These are phyloP conservation scores for Momotus momota DNA, from an alignment of 2,797 vertebrate species.

Conservation along the genomic window DNA sequence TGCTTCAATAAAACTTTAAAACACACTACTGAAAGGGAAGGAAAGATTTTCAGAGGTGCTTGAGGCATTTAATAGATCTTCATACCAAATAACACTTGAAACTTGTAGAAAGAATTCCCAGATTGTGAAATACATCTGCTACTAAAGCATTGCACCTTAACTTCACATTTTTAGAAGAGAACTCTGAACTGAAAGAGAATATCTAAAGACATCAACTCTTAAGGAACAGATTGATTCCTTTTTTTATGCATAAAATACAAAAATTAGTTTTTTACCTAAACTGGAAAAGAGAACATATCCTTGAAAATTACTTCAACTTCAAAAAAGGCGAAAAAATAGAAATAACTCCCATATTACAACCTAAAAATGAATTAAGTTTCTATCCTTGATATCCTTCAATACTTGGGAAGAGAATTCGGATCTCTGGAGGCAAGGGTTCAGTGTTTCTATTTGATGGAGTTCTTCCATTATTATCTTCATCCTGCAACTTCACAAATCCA, in stretches of 20 bases:
- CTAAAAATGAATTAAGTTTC: background rate
- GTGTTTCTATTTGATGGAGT: background rate
- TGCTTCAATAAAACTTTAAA: slow-evolving; percentile 30
- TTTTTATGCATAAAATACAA: background rate
- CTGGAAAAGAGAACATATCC: background rate
- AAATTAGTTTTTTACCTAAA: background rate
- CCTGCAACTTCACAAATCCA: background rate
- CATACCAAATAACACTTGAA: background rate
- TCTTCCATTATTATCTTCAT: background rate
- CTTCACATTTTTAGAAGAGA: background rate
- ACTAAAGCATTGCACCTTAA: background rate
- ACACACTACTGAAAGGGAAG: background rate
- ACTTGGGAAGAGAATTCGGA: background rate
- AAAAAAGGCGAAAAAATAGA: background rate
- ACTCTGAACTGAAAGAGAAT: background rate
- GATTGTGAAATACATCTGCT: background rate
- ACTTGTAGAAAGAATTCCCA: background rate
- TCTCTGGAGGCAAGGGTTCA: background rate
- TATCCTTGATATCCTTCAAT: background rate
- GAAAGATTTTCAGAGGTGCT: background rate
- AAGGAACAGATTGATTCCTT: background rate
- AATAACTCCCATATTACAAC: background rate
- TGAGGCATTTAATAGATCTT: background rate
- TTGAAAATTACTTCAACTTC: background rate
- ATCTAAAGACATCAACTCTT: background rate